Evolutionary conservation across 2,888 invertebrate genomes (phyloP).

Genomic region (Platypus cylindrus): DNA sequence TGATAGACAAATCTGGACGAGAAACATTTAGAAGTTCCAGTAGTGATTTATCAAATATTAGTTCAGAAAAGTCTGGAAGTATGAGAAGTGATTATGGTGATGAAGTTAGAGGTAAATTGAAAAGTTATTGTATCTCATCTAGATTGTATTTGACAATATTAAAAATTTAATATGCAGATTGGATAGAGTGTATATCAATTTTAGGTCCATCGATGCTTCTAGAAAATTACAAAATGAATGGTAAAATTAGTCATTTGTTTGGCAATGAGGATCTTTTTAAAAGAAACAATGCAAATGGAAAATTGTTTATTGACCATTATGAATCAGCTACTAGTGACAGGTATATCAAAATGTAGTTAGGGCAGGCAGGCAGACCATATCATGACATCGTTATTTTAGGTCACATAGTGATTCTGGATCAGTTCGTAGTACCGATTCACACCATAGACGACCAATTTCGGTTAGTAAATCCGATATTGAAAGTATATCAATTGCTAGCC

Average conservation of each 20-base stretch:
- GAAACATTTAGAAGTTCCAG: conserved; percentile 30
- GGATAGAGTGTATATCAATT: conserved; percentile 12
- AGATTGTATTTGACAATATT: background rate
- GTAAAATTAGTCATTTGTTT: conserved; percentile 32
- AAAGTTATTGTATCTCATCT: background rate
- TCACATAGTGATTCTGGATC: conserved; percentile 67
- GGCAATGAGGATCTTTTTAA: conserved; percentile 30
- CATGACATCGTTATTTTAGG: conserved; percentile 28
- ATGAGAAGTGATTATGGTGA: conserved; percentile 34
- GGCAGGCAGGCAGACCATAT: background rate
- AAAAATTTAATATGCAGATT: background rate
- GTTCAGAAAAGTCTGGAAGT: conserved; percentile 29
- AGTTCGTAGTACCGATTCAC: conserved; percentile 43
- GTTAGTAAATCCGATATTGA: conserved; percentile 61
- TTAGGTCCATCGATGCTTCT: conserved; percentile 37
- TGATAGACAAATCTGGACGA: conserved; percentile 25
- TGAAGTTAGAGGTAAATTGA: conserved; percentile 30
- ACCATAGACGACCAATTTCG: conserved; percentile 32
- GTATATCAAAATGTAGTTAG: no score
- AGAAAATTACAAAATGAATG: conserved; percentile 37
- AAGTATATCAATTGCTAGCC: conserved; percentile 69
- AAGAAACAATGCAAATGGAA: conserved; percentile 27
- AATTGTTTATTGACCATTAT: conserved; percentile 50
- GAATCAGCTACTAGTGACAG: conserved; percentile 37
- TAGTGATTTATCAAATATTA: conserved; percentile 33